Percentiles rank a stretch among this genome's conserved stretches.
Conservation (phyloP, 2,888 invertebrate genomes). For the Acrocyrtus sp. region DNA sequence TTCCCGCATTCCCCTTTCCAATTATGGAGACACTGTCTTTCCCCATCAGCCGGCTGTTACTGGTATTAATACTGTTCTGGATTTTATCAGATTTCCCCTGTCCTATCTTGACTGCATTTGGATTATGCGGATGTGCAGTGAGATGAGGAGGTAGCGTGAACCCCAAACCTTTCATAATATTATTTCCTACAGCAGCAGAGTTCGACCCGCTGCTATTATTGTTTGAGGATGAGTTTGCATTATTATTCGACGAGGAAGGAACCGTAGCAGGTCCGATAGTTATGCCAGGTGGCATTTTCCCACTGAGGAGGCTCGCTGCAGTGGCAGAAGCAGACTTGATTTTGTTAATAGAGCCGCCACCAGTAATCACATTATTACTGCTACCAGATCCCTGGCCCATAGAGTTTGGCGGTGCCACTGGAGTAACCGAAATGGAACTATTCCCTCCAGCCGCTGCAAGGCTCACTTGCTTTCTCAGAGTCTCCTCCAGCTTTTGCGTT, state of each 20-base stretch:
- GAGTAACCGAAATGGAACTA: constrained; percentile 46
- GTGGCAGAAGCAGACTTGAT: constrained; percentile 42
- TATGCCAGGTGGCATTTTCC: constrained; percentile 60
- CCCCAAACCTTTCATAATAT: constrained; percentile 46
- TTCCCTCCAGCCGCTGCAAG: constrained; percentile 42
- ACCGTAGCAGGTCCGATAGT: constrained; percentile 55
- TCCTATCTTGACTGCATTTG: constrained; percentile 21
- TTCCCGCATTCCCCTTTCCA: constrained; percentile 39
- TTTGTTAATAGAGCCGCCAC: constrained; percentile 23
- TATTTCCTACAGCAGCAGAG: constrained; percentile 26
- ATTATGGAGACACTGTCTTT: constrained; percentile 47
- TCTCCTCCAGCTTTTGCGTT: constrained; percentile 51
- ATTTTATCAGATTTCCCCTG: constrained; percentile 46
- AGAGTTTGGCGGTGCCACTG: constrained; percentile 26
- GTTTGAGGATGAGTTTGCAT: not conserved
- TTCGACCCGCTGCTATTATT: constrained; percentile 3
- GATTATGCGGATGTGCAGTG: constrained; percentile 53
- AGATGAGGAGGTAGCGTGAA: constrained; percentile 54
- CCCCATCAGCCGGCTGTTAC: constrained; percentile 27
- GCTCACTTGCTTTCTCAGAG: constrained; percentile 55
- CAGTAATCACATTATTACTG: constrained; percentile 2
- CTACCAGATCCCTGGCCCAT: not conserved
- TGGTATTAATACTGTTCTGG: constrained; percentile 27
- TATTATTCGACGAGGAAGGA: constrained; percentile 22
- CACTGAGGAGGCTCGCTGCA: constrained; percentile 54